phyloP scores from a whole-genome alignment of 2,888 invertebrate genomes.

The Acronicta alni region DNA sequence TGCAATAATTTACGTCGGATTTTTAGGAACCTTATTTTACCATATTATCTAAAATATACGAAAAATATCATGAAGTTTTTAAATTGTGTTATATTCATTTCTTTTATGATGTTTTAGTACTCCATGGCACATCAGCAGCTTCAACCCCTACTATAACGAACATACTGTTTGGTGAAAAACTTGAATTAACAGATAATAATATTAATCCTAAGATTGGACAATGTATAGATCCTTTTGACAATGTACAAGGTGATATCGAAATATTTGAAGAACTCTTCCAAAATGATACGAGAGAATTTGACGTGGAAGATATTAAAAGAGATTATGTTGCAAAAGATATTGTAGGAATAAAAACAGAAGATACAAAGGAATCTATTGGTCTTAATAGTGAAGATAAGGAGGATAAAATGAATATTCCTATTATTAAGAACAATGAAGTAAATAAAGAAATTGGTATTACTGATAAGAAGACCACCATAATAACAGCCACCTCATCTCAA shows the following conservation, averaged over 20 bases:
- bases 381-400: slow-evolving; percentile 7
- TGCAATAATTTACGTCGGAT: no score
- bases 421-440: slow-evolving; percentile 6
- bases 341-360: slow-evolving; percentile 6
- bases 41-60: no score
- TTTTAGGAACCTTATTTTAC: no score
- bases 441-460: slow-evolving; percentile 11
- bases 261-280: slow-evolving; percentile 69
- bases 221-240: slow-evolving; percentile 53
- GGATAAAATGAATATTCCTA: slow-evolving; percentile 7
- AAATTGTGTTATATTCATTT: slow-evolving; percentile 1
- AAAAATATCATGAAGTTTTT: no score
- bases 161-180: slow-evolving; percentile 75
- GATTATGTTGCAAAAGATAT: slow-evolving; percentile 20
- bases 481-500: neutral
- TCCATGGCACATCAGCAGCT: slow-evolving; percentile 58
- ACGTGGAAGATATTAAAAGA: slow-evolving; percentile 23
- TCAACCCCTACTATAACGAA: slow-evolving; percentile 78
- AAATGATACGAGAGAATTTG: slow-evolving; percentile 40
- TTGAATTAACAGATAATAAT: slow-evolving; percentile 48
- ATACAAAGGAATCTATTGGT: slow-evolving; percentile 22
- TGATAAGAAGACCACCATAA: neutral
- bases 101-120: slow-evolving; percentile 36
- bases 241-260: slow-evolving; percentile 57
- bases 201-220: slow-evolving; percentile 38